These are phyloP conservation scores for Podarcis lilfordi DNA, from an alignment of 2,797 vertebrate genomes.

Conservation along the genomic window DNA sequence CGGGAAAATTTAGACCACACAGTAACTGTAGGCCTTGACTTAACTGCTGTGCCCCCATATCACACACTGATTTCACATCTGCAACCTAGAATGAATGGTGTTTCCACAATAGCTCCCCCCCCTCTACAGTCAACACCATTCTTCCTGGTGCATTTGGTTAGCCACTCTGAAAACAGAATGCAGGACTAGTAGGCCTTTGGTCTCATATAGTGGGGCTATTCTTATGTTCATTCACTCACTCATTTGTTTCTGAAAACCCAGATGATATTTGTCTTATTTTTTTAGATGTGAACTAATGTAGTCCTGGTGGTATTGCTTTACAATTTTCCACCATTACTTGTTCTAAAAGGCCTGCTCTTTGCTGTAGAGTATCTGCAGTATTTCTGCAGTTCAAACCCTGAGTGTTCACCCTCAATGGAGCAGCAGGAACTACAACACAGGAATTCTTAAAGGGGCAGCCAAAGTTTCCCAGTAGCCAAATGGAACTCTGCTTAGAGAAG, in stretches of 20 bases:
- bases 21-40: background rate
- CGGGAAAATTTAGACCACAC: accelerated
- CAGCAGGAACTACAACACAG: background rate
- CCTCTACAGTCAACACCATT: background rate
- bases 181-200: too few species aligned
- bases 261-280: background rate
- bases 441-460: background rate
- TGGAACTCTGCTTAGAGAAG: background rate
- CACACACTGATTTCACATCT: background rate
- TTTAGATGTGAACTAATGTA: too few species aligned
- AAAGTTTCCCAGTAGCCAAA: background rate
- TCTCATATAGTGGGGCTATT: background rate
- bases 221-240: background rate
- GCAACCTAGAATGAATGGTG: background rate
- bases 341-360: background rate
- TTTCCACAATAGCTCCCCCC: background rate
- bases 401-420: background rate
- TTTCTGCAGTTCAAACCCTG: background rate
- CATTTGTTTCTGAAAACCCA: background rate
- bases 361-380: background rate
- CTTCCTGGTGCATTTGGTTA: too few species aligned
- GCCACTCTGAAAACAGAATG: too few species aligned
- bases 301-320: too few species aligned
- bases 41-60: background rate
- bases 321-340: background rate